A percentile compares a stretch with the other conserved stretches of the same genome.
Conservation (phyloP, 2,888 invertebrate genomes). For the Volucella inanis region DNA sequence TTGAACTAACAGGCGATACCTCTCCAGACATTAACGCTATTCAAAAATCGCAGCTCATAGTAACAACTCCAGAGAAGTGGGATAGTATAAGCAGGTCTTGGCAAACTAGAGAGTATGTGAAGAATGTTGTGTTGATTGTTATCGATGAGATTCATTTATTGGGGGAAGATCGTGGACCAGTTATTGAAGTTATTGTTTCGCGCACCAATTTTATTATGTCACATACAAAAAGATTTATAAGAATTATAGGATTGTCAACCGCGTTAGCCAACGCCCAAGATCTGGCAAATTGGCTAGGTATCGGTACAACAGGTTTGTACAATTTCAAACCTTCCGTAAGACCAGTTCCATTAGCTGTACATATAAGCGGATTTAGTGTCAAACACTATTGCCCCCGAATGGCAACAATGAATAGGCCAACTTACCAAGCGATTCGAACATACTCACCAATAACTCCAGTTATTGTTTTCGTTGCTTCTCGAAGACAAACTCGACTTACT, state of each 20-base stretch:
- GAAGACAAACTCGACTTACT: constrained; percentile 97
- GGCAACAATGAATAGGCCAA: constrained; percentile 99
- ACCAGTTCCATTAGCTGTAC: constrained; percentile 96
- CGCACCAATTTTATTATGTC: constrained; percentile 97
- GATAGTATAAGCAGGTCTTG: constrained; percentile 99
- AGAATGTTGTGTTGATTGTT: constrained; percentile 94
- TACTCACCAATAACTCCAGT: constrained; percentile 96
- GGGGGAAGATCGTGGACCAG: constrained; percentile 94
- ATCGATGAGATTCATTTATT: constrained; percentile 99
- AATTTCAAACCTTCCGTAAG: constrained; percentile 99
- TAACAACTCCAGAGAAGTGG: constrained; percentile 99
- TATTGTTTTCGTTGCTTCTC: constrained; percentile 97
- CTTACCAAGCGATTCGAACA: constrained; percentile 96
- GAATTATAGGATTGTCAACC: constrained; percentile 97
- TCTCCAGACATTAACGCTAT: constrained; percentile 93
- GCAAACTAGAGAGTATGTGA: constrained; percentile 98
- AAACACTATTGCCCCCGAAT: constrained; percentile 99
- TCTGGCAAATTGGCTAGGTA: constrained; percentile 97
- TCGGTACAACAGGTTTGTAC: constrained; percentile 94
- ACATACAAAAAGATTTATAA: constrained; percentile 91
- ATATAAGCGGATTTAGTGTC: constrained; percentile 97
- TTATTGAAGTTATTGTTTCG: constrained; percentile 98
- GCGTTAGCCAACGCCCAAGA: constrained; percentile 99
- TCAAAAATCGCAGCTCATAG: constrained; percentile 93
- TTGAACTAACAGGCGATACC: constrained; percentile 97